These are phyloP conservation scores for Microctonus brassicae DNA, from an alignment of 2,888 invertebrate species.

Conservation along the genomic window DNA sequence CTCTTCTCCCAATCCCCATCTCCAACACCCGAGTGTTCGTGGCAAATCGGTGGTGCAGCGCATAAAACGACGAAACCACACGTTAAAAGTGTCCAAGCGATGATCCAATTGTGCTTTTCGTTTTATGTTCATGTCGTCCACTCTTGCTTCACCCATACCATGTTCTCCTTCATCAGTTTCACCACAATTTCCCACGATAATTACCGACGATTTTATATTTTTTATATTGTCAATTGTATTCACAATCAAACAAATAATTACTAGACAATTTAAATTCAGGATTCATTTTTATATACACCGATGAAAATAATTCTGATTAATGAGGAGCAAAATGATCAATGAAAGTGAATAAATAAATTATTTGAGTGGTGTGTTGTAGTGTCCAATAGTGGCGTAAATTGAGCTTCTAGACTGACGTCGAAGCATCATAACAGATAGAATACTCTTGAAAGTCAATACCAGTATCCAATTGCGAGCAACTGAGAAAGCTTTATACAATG, in stretches of 20 bases:
- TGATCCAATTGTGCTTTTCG: constrained; percentile 32
- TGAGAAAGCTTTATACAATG: constrained; percentile 26
- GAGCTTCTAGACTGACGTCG: neutral
- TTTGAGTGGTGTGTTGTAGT: constrained; percentile 6
- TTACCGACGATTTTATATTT: too few species aligned
- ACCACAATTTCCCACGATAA: too few species aligned
- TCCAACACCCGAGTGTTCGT: constrained; percentile 2
- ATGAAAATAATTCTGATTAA: too few species aligned
- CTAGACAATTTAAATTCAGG: too few species aligned
- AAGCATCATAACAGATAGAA: constrained; percentile 44
- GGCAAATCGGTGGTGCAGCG: constrained; percentile 13
- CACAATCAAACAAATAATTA: too few species aligned
- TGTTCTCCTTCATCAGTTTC: neutral
- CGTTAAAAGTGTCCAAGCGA: constrained; percentile 30
- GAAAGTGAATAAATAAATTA: neutral
- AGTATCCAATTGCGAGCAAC: constrained; percentile 56
- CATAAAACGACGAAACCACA: constrained; percentile 24
- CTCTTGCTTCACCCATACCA: neutral
- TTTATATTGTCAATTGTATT: too few species aligned
- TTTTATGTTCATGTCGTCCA: constrained; percentile 13
- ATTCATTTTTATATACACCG: too few species aligned
- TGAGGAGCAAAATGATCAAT: too few species aligned
- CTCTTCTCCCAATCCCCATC: neutral
- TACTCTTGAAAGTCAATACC: constrained; percentile 64
- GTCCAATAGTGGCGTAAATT: neutral